Base-by-base conservation (phyloP, 2,113 vertebrate genomes). In the Apeltes quadracus region DNA sequence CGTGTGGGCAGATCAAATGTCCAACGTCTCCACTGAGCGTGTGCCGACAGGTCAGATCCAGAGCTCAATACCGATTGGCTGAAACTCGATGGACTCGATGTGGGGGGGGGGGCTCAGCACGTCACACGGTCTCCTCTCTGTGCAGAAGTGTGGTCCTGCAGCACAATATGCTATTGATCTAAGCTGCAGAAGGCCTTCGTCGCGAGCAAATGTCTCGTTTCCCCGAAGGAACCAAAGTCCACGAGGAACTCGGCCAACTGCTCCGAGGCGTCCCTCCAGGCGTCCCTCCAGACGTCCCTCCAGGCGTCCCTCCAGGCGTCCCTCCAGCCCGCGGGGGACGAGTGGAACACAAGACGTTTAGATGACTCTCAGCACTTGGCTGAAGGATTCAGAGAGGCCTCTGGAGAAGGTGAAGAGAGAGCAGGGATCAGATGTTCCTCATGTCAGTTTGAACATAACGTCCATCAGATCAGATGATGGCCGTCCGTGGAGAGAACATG, bases 21-120 rank as follows among this genome's bases (percentile, higher is more conserved):
- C 22, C 1, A 12, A 53, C 38, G 29, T 54, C 51, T 25, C 22
- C 53, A 13, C 65, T 32, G 70, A 62, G 53, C 53, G 38, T 22
- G 48, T 66, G 72, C 70, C 43, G 70, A 75, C 81, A 77, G 64
- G 68, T 77, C 76, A 43, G 54, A 54, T 71, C 62, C 48, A 36
- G 38, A 29, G 63, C 61, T 75, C 20, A 13, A 62, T 16, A 15
- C 61, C 23, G 66, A 70, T 63, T 56, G 44, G 48, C 34, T 76
- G 69, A 41, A 57, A 50, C 32, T 68, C 3, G 22, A 63, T n/a
- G 51, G 63, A 41, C 32, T 13, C 18, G 56, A 15, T 1, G 43
- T 3, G 43, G 43, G 15, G 16, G 5, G 6, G 41, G 41, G 41
- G 15, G 41, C 32, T 34, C 32, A 5, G 32, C 32, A 34, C 7